phyloP scores from a whole-genome alignment of 2,113 vertebrate genomes.

The Pungitius pungitius region DNA sequence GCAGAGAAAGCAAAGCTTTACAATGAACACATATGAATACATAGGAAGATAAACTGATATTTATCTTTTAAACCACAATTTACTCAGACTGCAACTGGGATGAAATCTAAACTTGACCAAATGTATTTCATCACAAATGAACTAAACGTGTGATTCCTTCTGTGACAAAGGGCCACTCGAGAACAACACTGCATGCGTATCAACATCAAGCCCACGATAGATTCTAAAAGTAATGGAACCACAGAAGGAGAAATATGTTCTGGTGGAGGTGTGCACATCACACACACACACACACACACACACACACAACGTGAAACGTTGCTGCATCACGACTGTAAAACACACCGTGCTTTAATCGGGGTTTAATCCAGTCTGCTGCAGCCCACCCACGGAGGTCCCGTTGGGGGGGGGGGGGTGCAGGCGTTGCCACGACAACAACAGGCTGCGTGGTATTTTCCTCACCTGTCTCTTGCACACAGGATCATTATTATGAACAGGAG shows the following conservation, averaged over 20 bases:
- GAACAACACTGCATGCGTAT: too few relatives aligned
- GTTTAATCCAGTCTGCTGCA: constrained; percentile 42
- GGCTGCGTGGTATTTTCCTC: constrained; percentile 43
- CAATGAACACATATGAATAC: too few relatives aligned
- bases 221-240: not conserved
- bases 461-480: constrained; percentile 4
- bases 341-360: constrained; percentile 26
- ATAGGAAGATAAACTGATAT: too few relatives aligned
- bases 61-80: not conserved
- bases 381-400: constrained; percentile 45
- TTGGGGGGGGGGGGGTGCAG: constrained; percentile 23
- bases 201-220: not conserved
- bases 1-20: too few relatives aligned
- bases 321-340: not conserved
- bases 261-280: not conserved
- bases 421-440: constrained; percentile 51
- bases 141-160: too few relatives aligned
- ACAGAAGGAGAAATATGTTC: too few relatives aligned
- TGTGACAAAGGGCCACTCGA: too few relatives aligned
- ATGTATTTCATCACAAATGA: not conserved
- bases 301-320: not conserved
- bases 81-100: not conserved
- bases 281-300: too few relatives aligned
- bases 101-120: too few relatives aligned
- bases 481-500: not conserved